Conservation (phyloP, 2,797 vertebrate species). For the Tragelaphus oryx region DNA sequence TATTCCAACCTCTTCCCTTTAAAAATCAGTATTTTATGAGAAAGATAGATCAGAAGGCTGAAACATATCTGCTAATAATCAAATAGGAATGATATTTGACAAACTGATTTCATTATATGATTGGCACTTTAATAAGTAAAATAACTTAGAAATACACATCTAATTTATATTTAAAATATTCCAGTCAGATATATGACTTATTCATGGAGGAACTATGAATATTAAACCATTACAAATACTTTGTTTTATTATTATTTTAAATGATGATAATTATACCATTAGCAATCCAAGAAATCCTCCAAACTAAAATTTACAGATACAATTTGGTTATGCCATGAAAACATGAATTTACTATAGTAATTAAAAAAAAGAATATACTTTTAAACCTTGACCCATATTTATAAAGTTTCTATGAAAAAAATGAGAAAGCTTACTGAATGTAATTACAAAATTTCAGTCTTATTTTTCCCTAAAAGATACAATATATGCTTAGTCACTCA, state of each 20-base stretch:
- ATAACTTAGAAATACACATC: neutral
- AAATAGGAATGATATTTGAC: neutral
- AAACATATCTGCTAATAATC: neutral
- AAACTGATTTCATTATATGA: neutral
- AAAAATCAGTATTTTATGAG: neutral
- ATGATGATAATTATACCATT: neutral
- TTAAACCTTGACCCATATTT: neutral
- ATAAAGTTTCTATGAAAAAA: slow-evolving; percentile 1
- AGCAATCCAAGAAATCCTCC: neutral
- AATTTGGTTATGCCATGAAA: slow-evolving; percentile 33
- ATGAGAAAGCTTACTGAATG: neutral
- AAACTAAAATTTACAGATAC: slow-evolving; percentile 11
- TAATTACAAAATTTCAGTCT: neutral
- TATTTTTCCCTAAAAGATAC: slow-evolving; percentile 22
- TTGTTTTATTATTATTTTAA: slow-evolving; percentile 46
- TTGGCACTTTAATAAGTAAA: slow-evolving; percentile 36
- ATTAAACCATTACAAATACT: neutral
- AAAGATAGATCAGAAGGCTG: neutral
- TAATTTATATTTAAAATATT: slow-evolving; percentile 47
- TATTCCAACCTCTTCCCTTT: neutral
- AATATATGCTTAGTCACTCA: neutral
- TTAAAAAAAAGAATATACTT: neutral
- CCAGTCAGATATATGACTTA: neutral
- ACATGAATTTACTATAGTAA: neutral
- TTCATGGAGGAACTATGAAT: slow-evolving; percentile 1